Evolutionary conservation across 2,888 invertebrate species (phyloP), one percentile per base, ranked within the genome.

Genomic region (Chymomyza caudatula): DNA sequence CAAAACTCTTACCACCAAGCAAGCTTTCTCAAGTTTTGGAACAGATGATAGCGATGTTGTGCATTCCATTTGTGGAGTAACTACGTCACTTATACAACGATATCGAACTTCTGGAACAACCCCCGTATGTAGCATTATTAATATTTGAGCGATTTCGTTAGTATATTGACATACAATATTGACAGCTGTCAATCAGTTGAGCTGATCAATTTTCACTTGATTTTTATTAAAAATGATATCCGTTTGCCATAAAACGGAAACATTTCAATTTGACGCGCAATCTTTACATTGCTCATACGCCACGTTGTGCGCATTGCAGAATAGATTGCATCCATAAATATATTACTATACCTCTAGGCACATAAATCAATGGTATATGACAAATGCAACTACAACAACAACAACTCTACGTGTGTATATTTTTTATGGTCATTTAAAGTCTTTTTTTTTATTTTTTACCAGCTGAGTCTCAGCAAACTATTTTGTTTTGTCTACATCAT

Each of bases 241-340:
- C 53, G 53, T 53, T 53, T 53, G n/a, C n/a, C 53, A 53, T 53
- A 53, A 53, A 53, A n/a, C 29, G 11, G 29, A 53, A 19, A 13
- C 15, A 19, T 19, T 19, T 49, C 1, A n/a, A 53, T 53, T 53
- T 53, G 53, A 19, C 11, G 29, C 11, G 29, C 29, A 37, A 37
- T 37, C 11, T 11, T 11, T 37, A n/a, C n/a, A n/a, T n/a, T n/a
- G n/a, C n/a, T n/a, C n/a, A n/a, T n/a, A n/a, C n/a, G n/a, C n/a
- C n/a, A n/a, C n/a, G n/a, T n/a, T n/a, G n/a, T n/a, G 11, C 53
- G 22, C n/a, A 49, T 53, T 19, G 22, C 53, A 53, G 8, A 6
- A 53, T 53, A 13, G 53, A 23, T 20, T n/a, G 0, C 3, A 3
- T 23, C n/a, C 3, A 23, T 53, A 23, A 15, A 53, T 53, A 23